phyloP scores from a whole-genome alignment of 2,888 invertebrate genomes.

The Margaritifera margaritifera region DNA sequence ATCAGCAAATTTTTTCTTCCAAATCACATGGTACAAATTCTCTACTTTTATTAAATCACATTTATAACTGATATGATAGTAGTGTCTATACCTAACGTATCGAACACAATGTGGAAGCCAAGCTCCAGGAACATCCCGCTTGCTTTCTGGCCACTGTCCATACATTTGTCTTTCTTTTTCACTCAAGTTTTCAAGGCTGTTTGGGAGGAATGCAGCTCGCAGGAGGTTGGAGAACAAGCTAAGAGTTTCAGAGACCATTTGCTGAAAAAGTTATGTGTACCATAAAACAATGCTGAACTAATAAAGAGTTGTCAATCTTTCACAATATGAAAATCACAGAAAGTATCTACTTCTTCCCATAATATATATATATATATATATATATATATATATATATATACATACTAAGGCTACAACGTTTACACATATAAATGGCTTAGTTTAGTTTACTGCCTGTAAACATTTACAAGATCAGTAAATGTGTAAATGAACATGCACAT shows the following conservation, averaged over 20 bases:
- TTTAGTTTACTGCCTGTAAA: too few species aligned
- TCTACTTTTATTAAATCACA: too few species aligned
- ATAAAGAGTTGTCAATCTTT: not conserved
- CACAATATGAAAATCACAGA: not conserved
- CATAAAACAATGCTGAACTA: slow-evolving; percentile 2
- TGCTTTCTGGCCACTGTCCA: slow-evolving; percentile 75
- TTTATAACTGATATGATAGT: too few species aligned
- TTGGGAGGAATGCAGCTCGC: slow-evolving; percentile 82
- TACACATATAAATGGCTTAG: too few species aligned
- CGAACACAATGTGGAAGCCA: slow-evolving; percentile 88
- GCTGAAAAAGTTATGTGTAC: slow-evolving; percentile 73
- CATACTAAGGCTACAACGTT: too few species aligned
- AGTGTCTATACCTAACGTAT: slow-evolving; percentile 76
- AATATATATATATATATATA: too few species aligned
- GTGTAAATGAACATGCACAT: too few species aligned
- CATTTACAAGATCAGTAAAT: too few species aligned
- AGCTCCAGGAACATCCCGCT: slow-evolving; percentile 69
- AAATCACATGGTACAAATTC: too few species aligned
- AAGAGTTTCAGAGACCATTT: slow-evolving; percentile 86
- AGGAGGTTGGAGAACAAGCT: slow-evolving; percentile 84
- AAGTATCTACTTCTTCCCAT: not conserved
- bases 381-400: slow-evolving; percentile 2
- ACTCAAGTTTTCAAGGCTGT: slow-evolving; percentile 76
- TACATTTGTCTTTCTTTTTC: slow-evolving; percentile 72
- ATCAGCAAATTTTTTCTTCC: too few species aligned